These are phyloP conservation scores for Zhuqinia jingwanae DNA, from an alignment of 2,888 invertebrate genomes.

Conservation along the genomic window DNA sequence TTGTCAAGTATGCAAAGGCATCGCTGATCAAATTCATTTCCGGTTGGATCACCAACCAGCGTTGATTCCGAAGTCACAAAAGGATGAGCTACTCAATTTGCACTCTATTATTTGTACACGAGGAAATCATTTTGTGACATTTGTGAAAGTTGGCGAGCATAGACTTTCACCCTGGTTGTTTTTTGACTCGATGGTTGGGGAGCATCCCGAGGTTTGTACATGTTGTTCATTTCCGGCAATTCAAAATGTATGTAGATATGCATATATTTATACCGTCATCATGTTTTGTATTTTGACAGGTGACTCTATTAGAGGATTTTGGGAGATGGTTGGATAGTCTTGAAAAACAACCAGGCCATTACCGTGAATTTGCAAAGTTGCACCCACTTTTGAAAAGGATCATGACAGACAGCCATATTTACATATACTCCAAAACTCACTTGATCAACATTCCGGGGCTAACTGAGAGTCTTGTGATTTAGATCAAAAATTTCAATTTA, in stretches of 20 bases:
- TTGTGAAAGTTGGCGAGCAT: constrained; percentile 65
- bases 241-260: constrained; percentile 4
- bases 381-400: constrained; percentile 68
- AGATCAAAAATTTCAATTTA: background rate
- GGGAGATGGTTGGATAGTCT: constrained; percentile 66
- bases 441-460: background rate
- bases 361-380: constrained; percentile 65
- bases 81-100: constrained; percentile 61
- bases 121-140: constrained; percentile 64
- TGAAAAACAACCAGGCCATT: constrained; percentile 65
- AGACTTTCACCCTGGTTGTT: constrained; percentile 73
- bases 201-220: constrained; percentile 66
- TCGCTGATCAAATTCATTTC: constrained; percentile 65
- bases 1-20: constrained; percentile 65
- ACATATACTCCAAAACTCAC: constrained; percentile 66
- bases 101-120: constrained; percentile 75
- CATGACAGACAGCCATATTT: constrained; percentile 74
- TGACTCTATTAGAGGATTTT: constrained; percentile 63
- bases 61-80: constrained; percentile 56
- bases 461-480: constrained; percentile 70
- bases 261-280: too few species aligned
- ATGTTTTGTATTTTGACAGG: constrained; percentile 39
- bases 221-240: background rate
- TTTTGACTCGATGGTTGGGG: constrained; percentile 67
- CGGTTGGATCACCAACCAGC: constrained; percentile 63